A percentile compares a stretch with the other conserved stretches of the same genome.
phyloP scores from a whole-genome alignment of 2,888 invertebrate species.

The Cynaeus angustus region DNA sequence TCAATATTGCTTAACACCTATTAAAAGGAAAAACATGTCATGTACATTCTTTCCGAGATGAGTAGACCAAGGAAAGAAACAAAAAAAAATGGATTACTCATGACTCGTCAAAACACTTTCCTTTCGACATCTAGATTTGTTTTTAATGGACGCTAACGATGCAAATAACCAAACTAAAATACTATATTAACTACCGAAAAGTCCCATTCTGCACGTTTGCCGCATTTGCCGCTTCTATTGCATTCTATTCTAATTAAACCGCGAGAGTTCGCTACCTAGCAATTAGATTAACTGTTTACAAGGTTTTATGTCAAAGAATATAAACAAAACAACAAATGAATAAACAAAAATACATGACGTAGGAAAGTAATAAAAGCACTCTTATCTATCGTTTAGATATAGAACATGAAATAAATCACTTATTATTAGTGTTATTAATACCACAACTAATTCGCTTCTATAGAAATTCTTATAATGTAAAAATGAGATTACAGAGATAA shows the following conservation, averaged over 20 bases:
- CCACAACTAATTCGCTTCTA: background rate
- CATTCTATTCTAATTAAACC: constrained; percentile 1
- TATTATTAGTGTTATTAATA: constrained; percentile 2
- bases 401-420: constrained; percentile 1
- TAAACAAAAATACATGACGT: background rate
- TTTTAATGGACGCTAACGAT: too few species aligned
- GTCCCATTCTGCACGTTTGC: background rate
- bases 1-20: background rate
- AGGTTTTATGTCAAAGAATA: constrained; percentile 1
- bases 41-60: background rate
- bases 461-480: constrained; percentile 1
- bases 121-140: too few species aligned
- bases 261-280: constrained; percentile 1
- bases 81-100: too few species aligned
- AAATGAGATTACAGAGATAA: background rate
- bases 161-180: too few species aligned
- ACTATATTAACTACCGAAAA: too few species aligned
- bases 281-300: background rate
- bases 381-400: background rate
- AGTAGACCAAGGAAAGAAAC: too few species aligned
- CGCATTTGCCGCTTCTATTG: background rate
- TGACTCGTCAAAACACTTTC: too few species aligned
- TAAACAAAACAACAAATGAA: background rate
- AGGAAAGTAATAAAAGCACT: background rate
- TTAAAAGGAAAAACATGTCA: constrained; percentile 8